These are phyloP conservation scores for Glyptemys insculpta DNA, from an alignment of 2,797 vertebrate genomes.

Conservation along the genomic window DNA sequence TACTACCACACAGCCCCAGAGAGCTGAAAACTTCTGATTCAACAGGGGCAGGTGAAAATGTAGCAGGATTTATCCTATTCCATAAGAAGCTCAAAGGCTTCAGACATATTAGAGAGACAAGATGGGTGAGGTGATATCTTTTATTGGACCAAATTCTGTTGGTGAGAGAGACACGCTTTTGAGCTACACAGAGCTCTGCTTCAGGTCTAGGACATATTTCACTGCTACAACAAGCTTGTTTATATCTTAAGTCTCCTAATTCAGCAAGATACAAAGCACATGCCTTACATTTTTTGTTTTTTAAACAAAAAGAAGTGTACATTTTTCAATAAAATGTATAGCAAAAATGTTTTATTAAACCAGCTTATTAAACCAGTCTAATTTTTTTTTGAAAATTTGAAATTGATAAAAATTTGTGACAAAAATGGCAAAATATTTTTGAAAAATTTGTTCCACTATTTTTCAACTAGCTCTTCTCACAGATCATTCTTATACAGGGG, in stretches of 20 bases:
- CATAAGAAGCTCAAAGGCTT: not conserved
- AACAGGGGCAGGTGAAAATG: not conserved
- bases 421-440: not conserved
- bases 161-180: not conserved
- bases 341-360: not conserved
- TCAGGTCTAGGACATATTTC: not conserved
- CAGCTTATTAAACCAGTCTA: not conserved
- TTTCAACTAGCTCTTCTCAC: not conserved
- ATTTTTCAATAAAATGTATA: not conserved
- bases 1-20: not conserved
- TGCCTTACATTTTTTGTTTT: not conserved
- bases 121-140: not conserved
- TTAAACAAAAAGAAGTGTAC: not conserved
- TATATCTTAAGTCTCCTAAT: not conserved
- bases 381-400: not conserved
- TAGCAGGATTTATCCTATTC: not conserved
- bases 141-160: not conserved
- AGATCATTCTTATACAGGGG: not conserved
- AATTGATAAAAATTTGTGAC: not conserved
- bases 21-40: not conserved
- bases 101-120: not conserved
- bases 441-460: accelerated
- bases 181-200: not conserved
- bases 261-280: not conserved
- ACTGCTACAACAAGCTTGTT: not conserved